Evolutionary conservation across 2,113 vertebrate species (phyloP), one percentile per base, ranked within the genome.

Genomic region (Sclerurus mexicanus): DNA sequence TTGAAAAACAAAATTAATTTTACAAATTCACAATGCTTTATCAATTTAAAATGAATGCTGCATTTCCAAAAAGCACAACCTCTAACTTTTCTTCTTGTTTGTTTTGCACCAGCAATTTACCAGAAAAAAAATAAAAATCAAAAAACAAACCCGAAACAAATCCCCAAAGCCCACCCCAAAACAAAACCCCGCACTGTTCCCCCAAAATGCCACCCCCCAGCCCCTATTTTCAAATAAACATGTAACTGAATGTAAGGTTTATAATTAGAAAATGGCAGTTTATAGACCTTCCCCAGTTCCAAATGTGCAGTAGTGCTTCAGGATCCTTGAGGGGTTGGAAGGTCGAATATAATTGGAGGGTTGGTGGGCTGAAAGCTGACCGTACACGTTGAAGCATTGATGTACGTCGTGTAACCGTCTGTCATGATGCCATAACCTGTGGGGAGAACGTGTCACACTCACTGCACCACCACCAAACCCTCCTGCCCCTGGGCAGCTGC

Each of bases 361-460:
- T 99, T 99, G 97, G 99, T 99, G 74, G 99, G 99, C 89, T 99
- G 99, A 98, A 99, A 99, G 98, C 99, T 99, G 98, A 99, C 99
- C 40, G 99, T 99, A 97, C 99, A 99, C 24, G 99, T 99, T 37
- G 99, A 99, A 73, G 99, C 98, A 76, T 99, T 99, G 98, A 99
- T 98, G 98, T 99, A 99, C 3, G 99, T 99, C 11, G 99, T 99
- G 97, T 98, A 99, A 88, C 99, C 99, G 16, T 99, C 99, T 4
- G 99, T 99, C 99, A 99, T 99, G 90, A 99, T 99, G 90, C 99
- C 99, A 6, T 99, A 99, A 95, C 99, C 99, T 99, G 98, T 8
- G 84, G 91, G 74, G 93, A 98, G 76, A 96, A 83, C 12, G 83
- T 39, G 93, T 52, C 85, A 97, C 60, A 14, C 59, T 97, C 64